Conservation (phyloP, 2,888 invertebrate genomes). For the Lathronympha strigana region DNA sequence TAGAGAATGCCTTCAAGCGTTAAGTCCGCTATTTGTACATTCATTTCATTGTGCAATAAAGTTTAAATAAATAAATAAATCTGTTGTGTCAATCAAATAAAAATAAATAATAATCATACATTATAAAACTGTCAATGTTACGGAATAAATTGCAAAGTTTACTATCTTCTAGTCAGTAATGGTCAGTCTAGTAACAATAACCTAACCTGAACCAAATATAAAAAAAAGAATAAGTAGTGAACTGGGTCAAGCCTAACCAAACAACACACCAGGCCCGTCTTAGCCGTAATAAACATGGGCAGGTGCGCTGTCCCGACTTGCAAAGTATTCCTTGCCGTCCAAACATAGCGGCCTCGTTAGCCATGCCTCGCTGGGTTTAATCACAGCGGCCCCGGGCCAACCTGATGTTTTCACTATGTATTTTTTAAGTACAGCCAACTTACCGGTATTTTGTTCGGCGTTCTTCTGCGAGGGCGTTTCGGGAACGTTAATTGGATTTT, state of each 20-base stretch:
- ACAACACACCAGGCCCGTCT: constrained; percentile 67
- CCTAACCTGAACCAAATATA: too few relatives aligned
- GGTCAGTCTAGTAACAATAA: too few relatives aligned
- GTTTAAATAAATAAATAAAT: too few relatives aligned
- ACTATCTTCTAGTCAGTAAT: too few relatives aligned
- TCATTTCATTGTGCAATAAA: too few relatives aligned
- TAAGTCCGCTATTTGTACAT: too few relatives aligned
- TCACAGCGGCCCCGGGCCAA: constrained; percentile 74
- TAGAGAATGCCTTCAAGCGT: too few relatives aligned
- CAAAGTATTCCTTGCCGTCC: constrained; percentile 79
- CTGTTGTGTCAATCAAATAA: too few relatives aligned
- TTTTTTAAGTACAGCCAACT: constrained; percentile 74
- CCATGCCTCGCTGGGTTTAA: constrained; percentile 82
- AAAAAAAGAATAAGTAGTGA: background rate
- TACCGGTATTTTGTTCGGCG: constrained; percentile 45
- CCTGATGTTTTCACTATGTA: constrained; percentile 81
- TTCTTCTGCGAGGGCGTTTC: constrained; percentile 53
- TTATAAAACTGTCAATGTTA: background rate
- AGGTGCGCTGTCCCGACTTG: constrained; percentile 77
- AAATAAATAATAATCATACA: too few relatives aligned
- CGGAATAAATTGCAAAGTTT: background rate
- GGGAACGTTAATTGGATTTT: constrained; percentile 55
- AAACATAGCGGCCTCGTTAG: constrained; percentile 80
- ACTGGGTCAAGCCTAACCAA: constrained; percentile 73
- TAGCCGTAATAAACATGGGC: constrained; percentile 72